These are phyloP conservation scores for Pomatostomus ruficeps DNA, from an alignment of 2,113 vertebrate genomes.

Conservation along the genomic window DNA sequence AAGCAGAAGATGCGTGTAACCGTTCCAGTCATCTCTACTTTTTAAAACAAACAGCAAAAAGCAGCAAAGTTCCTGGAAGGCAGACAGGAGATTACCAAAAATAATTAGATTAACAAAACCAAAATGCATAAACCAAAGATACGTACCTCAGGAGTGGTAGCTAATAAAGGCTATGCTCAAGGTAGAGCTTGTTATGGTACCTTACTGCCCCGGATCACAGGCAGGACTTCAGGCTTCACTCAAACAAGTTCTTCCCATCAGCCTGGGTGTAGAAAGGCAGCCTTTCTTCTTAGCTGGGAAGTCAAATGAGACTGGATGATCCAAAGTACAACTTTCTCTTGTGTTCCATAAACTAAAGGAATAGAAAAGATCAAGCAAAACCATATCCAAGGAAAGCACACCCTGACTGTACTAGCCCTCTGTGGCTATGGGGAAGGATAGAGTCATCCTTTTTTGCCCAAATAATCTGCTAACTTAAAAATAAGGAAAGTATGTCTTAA, in stretches of 20 bases:
- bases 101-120: background rate
- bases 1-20: background rate
- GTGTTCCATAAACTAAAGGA: background rate
- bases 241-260: background rate
- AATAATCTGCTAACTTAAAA: background rate
- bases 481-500: background rate
- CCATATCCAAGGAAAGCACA: background rate
- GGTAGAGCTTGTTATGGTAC: accelerated
- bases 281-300: background rate
- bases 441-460: background rate
- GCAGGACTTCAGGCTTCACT: background rate
- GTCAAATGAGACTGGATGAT: background rate
- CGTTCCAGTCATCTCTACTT: background rate
- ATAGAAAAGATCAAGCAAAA: background rate
- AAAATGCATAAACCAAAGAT: background rate
- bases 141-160: background rate
- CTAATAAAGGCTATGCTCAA: background rate
- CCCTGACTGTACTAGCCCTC: accelerated
- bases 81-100: background rate
- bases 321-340: background rate
- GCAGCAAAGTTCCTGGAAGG: background rate
- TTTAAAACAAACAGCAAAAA: background rate
- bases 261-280: background rate
- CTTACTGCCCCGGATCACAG: background rate
- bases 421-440: background rate